Percentiles rank a stretch among this genome's conserved stretches.
Evolutionary conservation across 2,888 invertebrate species (phyloP).

Genomic region (Aproaerema taeniolella): DNA sequence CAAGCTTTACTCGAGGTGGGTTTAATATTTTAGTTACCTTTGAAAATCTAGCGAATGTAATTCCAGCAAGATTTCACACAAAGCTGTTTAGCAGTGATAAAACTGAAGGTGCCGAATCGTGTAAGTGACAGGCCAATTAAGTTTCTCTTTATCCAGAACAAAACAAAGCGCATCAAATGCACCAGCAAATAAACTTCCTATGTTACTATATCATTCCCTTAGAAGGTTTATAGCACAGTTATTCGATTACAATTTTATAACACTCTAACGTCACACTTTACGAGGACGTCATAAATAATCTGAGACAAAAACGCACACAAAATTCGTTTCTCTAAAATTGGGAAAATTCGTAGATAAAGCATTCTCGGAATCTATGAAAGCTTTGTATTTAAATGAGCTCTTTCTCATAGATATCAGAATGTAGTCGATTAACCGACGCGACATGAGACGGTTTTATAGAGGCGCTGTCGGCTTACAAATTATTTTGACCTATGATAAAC

Average conservation of each 20-base stretch:
- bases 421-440: constrained; percentile 6
- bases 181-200: not conserved
- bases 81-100: no score
- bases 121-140: constrained; percentile 40
- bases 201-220: not conserved
- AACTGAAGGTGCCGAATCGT: no score
- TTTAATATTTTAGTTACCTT: no score
- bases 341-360: no score
- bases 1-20: no score
- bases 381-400: not conserved
- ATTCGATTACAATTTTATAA: not conserved
- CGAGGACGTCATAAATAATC: not conserved
- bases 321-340: no score
- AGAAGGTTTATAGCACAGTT: not conserved
- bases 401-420: constrained; percentile 7
- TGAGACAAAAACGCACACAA: not conserved
- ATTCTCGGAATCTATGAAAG: not conserved
- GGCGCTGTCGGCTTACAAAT: constrained; percentile 37
- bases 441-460: constrained; percentile 29
- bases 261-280: not conserved
- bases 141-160: constrained; percentile 46
- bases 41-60: no score
- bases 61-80: no score
- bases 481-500: constrained; percentile 34
- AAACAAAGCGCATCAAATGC: not conserved